Evolutionary conservation across 2,888 invertebrate genomes (phyloP), one percentile per base, ranked within the genome.

Genomic region (Cheilosia impressa): DNA sequence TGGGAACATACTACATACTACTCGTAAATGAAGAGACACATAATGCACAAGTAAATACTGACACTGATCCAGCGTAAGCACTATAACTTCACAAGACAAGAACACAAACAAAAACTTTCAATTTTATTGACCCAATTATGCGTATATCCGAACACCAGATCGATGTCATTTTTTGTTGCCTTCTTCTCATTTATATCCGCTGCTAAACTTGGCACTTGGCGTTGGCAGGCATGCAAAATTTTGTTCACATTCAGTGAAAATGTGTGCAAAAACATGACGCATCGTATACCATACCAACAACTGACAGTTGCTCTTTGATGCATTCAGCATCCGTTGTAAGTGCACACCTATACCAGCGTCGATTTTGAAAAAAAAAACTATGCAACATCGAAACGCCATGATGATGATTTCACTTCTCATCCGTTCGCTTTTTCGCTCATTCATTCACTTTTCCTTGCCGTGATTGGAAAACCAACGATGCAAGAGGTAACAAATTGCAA

Each of bases 341-440:
- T 45, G 66, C 71, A 47, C 66, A 38, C 53, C 60, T 65, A 63
- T 41, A n/a, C 17, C 41, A 17, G 4, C 38, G 38, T 65, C 71
- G 24, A 62, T 58, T 38, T 4, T 4, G 4, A 38, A 38, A 38
- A 50, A 53, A 52, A 24, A 24, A 24, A 43, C 57, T 41, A 15
- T 60, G 66, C 43, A 80, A 41, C 69, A 45, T 31, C 13, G 57
- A 24, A 62, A 75, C 60, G 57, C 31, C 41, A 72, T 63, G 55
- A 27, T 63, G 78, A 85, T 85, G 85, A 85, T 85, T 85, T 85
- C 85, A 85, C 85, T 81, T 81, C 81, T 81, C 85, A 84, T 85
- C 76, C 85, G 80, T 77, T 85, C 71, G 85, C 81, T 81, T 52
- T 80, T 85, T 85, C 76, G 60, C 62, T 77, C 80, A 76, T 85